These are phyloP conservation scores for Prunella strophiata DNA, from an alignment of 2,797 vertebrate species.

Conservation along the genomic window DNA sequence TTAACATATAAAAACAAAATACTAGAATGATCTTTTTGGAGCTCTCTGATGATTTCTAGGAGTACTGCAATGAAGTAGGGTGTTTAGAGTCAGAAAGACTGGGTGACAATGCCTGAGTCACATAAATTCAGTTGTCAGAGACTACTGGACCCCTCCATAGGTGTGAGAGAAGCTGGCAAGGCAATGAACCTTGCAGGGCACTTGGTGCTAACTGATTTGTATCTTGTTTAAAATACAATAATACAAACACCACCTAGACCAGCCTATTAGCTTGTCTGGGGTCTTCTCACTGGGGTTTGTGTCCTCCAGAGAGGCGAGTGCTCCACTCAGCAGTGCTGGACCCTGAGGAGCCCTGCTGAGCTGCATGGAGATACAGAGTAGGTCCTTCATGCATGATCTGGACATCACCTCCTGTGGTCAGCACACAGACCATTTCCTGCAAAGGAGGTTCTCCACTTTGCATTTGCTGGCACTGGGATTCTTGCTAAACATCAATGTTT, in stretches of 20 bases:
- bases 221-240: background rate
- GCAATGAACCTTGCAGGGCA: background rate
- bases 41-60: conserved; percentile 3
- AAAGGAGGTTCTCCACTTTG: background rate
- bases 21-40: background rate
- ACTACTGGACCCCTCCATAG: background rate
- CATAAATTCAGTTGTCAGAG: background rate
- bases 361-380: background rate
- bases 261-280: background rate
- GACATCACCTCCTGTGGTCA: background rate
- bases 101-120: conserved; percentile 5
- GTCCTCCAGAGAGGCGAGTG: background rate
- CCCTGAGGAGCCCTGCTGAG: background rate
- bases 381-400: background rate
- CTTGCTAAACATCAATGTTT: conserved; percentile 48
- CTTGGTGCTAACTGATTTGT: background rate
- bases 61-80: background rate
- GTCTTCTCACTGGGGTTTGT: background rate
- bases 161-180: background rate
- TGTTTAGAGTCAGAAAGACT: background rate
- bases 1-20: background rate
- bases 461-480: background rate
- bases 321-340: background rate
- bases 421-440: background rate
- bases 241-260: background rate